Percentiles rank a stretch among this genome's conserved stretches.
Evolutionary conservation across 2,888 invertebrate genomes (phyloP).

Genomic region (Melinaea marsaeus): DNA sequence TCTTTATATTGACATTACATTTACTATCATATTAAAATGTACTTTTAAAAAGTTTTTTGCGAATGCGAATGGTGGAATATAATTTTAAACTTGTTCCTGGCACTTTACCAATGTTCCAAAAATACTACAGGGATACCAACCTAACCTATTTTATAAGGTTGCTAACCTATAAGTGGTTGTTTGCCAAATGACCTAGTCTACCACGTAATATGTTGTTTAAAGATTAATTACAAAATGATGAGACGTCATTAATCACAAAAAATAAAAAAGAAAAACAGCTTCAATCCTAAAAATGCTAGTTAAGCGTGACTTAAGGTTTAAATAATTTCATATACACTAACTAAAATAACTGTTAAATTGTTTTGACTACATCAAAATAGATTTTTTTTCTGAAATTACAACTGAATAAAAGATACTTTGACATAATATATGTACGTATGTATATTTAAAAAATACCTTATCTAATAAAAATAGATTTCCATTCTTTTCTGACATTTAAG

Average conservation of each 20-base stretch:
- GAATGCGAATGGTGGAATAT: not conserved
- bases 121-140: constrained; percentile 2
- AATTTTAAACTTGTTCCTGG: not conserved
- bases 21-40: not conserved
- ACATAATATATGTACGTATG: no score
- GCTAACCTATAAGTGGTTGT: not conserved
- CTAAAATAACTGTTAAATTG: no score
- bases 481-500: no score
- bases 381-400: no score
- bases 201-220: not conserved
- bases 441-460: no score
- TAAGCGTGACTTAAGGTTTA: no score
- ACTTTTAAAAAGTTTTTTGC: not conserved
- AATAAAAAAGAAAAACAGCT: no score
- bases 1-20: not conserved
- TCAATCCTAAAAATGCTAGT: no score
- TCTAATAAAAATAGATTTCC: no score
- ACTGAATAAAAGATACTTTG: no score
- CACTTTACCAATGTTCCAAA: constrained; percentile 4
- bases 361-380: no score
- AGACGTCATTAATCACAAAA: not conserved
- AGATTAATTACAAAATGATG: not conserved
- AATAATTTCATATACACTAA: no score
- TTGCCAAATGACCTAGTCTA: constrained; percentile 5
- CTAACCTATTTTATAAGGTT: constrained; percentile 3